A percentile compares a stretch with the other conserved stretches of the same genome.
Evolutionary conservation across 2,113 vertebrate species (phyloP).

Genomic region (Cheirogaleus medius): DNA sequence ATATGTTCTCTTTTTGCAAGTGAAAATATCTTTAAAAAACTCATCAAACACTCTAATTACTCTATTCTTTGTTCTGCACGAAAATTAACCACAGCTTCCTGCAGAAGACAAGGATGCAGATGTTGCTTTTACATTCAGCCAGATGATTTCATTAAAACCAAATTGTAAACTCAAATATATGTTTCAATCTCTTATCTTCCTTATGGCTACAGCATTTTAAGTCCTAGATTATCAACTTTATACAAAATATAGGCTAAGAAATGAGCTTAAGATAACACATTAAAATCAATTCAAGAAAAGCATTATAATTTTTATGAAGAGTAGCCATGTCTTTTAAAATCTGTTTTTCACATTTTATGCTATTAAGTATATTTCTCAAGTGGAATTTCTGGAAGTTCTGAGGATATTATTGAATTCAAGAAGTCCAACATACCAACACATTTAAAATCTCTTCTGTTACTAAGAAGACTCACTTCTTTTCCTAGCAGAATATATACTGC

Average conservation of each 20-base stretch:
- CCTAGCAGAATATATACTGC: neutral
- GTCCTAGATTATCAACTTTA: neutral
- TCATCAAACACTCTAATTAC: conserved; percentile 53
- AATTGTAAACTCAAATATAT: conserved; percentile 43
- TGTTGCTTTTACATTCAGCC: conserved; percentile 57
- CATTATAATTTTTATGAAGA: neutral
- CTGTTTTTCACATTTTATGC: neutral
- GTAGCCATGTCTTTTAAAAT: neutral
- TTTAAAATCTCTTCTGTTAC: neutral
- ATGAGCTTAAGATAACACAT: neutral
- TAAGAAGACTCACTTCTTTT: neutral
- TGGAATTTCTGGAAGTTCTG: neutral
- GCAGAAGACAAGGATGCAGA: conserved; percentile 35
- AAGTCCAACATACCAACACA: neutral
- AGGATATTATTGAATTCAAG: neutral
- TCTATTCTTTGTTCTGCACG: conserved; percentile 54
- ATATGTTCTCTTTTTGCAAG: conserved; percentile 37
- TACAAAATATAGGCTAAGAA: neutral
- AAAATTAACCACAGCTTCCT: conserved; percentile 46
- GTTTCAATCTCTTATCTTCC: neutral
- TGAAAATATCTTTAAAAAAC: conserved; percentile 57
- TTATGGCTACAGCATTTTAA: conserved; percentile 2
- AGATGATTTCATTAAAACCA: conserved; percentile 61
- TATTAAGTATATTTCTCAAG: neutral
- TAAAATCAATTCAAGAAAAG: neutral